Evolutionary conservation across 2,113 vertebrate genomes (phyloP).

Genomic region (Ancistrus triradiatus): DNA sequence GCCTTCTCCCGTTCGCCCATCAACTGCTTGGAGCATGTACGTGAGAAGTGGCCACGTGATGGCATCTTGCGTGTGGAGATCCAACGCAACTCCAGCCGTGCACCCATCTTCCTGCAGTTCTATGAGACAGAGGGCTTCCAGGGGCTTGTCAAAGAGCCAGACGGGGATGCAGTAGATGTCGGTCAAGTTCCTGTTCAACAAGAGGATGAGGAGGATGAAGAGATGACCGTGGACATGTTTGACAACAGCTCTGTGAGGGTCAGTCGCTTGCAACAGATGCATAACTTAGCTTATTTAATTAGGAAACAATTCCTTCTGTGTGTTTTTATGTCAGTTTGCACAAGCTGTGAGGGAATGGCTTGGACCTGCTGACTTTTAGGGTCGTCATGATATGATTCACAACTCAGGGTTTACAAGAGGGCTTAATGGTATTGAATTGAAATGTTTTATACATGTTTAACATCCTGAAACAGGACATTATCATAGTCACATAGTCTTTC

Average conservation of each 20-base stretch:
- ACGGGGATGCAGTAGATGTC: conserved; percentile 64
- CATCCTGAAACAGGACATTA: too few relatives aligned
- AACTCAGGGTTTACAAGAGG: too few relatives aligned
- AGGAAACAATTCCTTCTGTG: too few relatives aligned
- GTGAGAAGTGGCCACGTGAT: conserved; percentile 90
- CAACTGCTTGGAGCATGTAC: conserved; percentile 90
- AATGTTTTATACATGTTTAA: too few relatives aligned
- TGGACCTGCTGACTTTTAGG: too few relatives aligned
- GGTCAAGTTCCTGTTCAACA: conserved; percentile 38
- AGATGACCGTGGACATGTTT: conserved; percentile 88
- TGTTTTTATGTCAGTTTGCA: too few relatives aligned
- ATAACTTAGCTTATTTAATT: not conserved
- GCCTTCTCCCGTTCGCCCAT: conserved; percentile 95
- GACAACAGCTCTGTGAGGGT: conserved; percentile 84
- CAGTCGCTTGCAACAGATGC: conserved; percentile 27
- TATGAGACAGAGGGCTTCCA: conserved; percentile 73
- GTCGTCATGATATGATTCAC: too few relatives aligned
- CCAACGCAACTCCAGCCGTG: conserved; percentile 87
- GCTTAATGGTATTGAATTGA: too few relatives aligned
- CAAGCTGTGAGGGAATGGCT: too few relatives aligned
- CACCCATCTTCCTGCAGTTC: conserved; percentile 88
- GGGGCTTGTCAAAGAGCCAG: conserved; percentile 67
- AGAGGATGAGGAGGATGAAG: conserved; percentile 84
- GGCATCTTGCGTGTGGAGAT: conserved; percentile 93
- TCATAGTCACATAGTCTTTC: too few relatives aligned